Base-by-base conservation (phyloP, 2,888 invertebrate genomes). In the Urechis unicinctus region DNA sequence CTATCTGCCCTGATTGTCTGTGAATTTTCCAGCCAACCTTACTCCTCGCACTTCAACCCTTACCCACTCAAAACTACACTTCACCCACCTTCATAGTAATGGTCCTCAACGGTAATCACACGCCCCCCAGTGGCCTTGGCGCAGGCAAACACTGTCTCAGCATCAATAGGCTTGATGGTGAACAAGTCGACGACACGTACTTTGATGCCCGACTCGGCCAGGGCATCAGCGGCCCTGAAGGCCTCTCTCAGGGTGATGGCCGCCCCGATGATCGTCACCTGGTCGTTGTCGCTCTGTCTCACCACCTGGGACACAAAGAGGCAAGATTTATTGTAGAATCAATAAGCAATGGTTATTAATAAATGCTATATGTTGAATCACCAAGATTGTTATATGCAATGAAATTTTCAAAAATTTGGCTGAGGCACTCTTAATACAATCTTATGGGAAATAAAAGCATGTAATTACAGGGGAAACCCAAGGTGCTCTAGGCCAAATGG, bases 241-340 rank as follows among this genome's bases (percentile, higher is more conserved):
- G 91, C 90, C 79, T 97, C 96, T 73, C 89, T 86, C 55, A 98
- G 81, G 0, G 98, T 99, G 24, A 99, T 85, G 48, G 96, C 96
- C 44, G 91, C 91, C 17, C 93, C 95, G 69, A 99, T 86, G 24
- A 98, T 79, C 47, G 97, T 83, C 52, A 89, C 88, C 73, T 86
- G 82, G 82, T 97, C 97, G 29, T 84, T 83, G 4, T 80, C 72
- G 1, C 87, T 86, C 74, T 89, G 83, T 53, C 85, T 86, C 2
- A 97, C 83, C 3, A 97, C 79, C 79, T 91, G 58, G 0, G 60
- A 57, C 42, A 30, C 9, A 17, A 50, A 52, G 45, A 36, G 5
- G 25, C n/a, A 53, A 36, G n/a, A n/a, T n/a, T n/a, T n/a, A n/a
- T n/a, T n/a, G n/a, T n/a, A n/a, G n/a, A n/a, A n/a, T n/a, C n/a